phyloP scores from a whole-genome alignment of 2,888 invertebrate genomes.

The Sarcophaga rosellei region DNA sequence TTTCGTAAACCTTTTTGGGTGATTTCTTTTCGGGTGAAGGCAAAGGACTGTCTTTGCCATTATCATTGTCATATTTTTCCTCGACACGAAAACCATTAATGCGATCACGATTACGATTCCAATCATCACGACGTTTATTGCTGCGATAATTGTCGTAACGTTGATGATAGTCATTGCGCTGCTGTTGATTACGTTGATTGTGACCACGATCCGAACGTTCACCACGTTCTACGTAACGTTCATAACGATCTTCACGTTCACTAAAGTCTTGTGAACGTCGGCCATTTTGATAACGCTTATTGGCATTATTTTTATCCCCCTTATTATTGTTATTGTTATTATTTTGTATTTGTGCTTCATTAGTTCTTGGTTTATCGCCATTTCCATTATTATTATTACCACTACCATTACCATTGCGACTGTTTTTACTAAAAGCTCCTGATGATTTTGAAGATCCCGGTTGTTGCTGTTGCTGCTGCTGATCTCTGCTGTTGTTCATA shows the following conservation, averaged over 20 bases:
- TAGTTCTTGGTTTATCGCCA: conserved; percentile 16
- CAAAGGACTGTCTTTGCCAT: conserved; percentile 77
- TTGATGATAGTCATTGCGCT: conserved; percentile 75
- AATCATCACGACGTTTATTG: conserved; percentile 79
- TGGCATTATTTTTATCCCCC: conserved; percentile 41
- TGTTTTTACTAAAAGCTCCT: conserved; percentile 55
- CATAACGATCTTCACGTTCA: conserved; percentile 68
- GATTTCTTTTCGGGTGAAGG: conserved; percentile 78
- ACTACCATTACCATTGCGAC: conserved; percentile 14
- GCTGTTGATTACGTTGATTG: conserved; percentile 69
- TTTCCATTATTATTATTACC: neutral
- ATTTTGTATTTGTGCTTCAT: neutral
- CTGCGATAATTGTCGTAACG: conserved; percentile 79
- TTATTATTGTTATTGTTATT: conserved; percentile 12
- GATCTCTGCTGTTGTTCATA: conserved; percentile 24
- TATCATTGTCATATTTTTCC: conserved; percentile 74
- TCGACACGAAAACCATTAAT: conserved; percentile 78
- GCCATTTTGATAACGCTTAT: conserved; percentile 49
- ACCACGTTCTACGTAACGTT: conserved; percentile 60
- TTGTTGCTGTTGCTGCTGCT: conserved; percentile 18
- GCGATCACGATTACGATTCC: conserved; percentile 79
- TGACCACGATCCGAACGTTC: conserved; percentile 66
- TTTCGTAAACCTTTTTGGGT: conserved; percentile 71
- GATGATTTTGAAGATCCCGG: conserved; percentile 13
- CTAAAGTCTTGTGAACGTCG: conserved; percentile 49